phyloP scores from a whole-genome alignment of 2,888 invertebrate species.

The Criorhina ranunculi region DNA sequence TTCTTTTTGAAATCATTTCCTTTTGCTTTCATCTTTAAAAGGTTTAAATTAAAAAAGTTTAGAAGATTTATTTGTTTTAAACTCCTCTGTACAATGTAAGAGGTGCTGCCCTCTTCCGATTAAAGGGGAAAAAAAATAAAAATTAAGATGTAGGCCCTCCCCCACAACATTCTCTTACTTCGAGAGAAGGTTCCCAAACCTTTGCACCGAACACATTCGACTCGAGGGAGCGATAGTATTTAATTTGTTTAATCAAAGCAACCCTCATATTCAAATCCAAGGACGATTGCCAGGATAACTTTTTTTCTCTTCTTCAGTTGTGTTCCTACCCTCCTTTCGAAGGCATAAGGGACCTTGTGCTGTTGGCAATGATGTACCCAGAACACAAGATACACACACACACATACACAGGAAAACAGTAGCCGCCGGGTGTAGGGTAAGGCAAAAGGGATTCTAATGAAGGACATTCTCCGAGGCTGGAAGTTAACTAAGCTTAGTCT shows the following conservation, averaged over 20 bases:
- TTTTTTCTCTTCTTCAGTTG: background rate
- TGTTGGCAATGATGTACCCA: background rate
- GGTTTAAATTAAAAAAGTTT: constrained; percentile 65
- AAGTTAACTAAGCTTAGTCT: constrained; percentile 47
- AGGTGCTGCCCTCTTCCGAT: background rate
- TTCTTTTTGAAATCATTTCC: constrained; percentile 1
- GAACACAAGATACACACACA: too few relatives aligned
- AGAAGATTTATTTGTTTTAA: constrained; percentile 31
- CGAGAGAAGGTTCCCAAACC: constrained; percentile 12
- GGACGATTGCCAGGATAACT: constrained; percentile 55
- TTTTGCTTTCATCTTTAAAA: constrained; percentile 24
- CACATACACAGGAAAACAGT: constrained; percentile 15
- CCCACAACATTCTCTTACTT: constrained; percentile 1
- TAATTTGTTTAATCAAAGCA: constrained; percentile 71
- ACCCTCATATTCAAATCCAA: constrained; percentile 70
- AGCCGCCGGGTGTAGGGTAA: constrained; percentile 7
- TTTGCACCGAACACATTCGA: background rate
- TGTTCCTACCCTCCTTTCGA: background rate
- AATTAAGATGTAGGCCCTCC: background rate
- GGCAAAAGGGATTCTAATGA: constrained; percentile 29
- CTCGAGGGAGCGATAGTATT: constrained; percentile 61
- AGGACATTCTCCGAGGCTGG: constrained; percentile 52
- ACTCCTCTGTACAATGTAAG: background rate
- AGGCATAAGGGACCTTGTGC: constrained; percentile 7
- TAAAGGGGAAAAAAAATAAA: background rate